Evolutionary conservation across 2,797 vertebrate species (phyloP), one percentile per base, ranked within the genome.

Genomic region (Falco concolor): DNA sequence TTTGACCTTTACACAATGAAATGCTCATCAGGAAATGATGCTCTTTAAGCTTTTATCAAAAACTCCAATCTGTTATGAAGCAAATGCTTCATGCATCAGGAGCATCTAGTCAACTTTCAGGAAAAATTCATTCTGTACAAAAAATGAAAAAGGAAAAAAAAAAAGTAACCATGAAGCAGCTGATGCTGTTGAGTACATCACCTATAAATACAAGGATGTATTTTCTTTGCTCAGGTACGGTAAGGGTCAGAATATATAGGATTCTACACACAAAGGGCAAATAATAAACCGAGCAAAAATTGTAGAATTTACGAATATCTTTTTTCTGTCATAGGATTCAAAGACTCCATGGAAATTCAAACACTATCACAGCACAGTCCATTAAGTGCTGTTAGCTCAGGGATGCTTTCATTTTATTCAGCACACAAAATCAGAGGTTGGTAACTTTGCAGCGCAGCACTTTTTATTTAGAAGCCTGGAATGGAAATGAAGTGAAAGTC

Each of bases 351-450:
- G 40, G 57, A 38, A 87, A 78, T 23, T 10, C 42, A 53, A 61
- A 42, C 36, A 13, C 36, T 27, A 57, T 8, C 57, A 32, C 56
- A 77, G 70, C n/a, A 50, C n/a, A 73, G 38, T 7, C 68, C 86
- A 53, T 22, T 4, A 36, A 64, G 27, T 0, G 1, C 65, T 19
- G 1, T 38, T 1, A 61, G 45, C 42, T 52, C 22, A 1, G 57
- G 45, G 61, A 23, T 17, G 59, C 60, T 59, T 59, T 8, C 6
- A 6, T 24, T 32, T 56, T 28, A 9, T 12, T 16, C 68, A 54
- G 74, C 61, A 30, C 25, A 59, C 28, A 42, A 30, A 90, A 30
- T 4, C 52, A 60, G 14, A 30, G 12, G 45, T 22, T 52, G 34
- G 49, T 49, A 54, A 40, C 27, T 40, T 13, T 24, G 52, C 38